A percentile compares a stretch with the other conserved stretches of the same genome.
Evolutionary conservation across 2,797 vertebrate species (phyloP).

Genomic region (Loris lydekkerianus): DNA sequence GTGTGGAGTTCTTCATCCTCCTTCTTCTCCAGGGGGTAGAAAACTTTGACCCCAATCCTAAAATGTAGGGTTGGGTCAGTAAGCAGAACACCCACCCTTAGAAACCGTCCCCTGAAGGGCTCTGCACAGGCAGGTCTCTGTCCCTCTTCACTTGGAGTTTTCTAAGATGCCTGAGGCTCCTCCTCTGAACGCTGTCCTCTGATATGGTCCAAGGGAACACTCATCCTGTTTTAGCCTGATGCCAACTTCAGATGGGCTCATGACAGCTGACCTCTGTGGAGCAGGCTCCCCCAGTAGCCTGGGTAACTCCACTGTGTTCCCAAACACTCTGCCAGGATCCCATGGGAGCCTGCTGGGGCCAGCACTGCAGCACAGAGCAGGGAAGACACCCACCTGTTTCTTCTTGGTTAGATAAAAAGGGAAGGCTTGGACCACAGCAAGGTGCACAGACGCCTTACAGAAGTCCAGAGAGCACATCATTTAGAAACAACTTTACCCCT

Average conservation of each 20-base stretch:
- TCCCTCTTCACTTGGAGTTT: slow-evolving; percentile 31
- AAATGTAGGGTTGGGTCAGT: neutral
- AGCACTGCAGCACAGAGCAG: neutral
- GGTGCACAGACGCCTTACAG: neutral
- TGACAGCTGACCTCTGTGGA: slow-evolving; percentile 80
- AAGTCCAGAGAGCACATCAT: neutral
- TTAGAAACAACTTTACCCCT: neutral
- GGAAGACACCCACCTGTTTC: neutral
- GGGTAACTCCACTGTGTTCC: slow-evolving; percentile 82
- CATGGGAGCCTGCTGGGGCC: slow-evolving; percentile 25
- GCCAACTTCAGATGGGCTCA: slow-evolving; percentile 67
- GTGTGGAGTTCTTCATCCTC: neutral
- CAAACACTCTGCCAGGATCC: slow-evolving; percentile 72
- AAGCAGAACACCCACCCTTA: neutral
- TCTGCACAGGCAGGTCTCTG: neutral
- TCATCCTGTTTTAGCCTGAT: slow-evolving; percentile 72
- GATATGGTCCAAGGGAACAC: slow-evolving; percentile 51
- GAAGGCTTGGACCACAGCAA: neutral
- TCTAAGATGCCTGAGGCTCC: slow-evolving; percentile 70
- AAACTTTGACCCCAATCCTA: neutral
- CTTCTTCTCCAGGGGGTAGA: slow-evolving; percentile 39
- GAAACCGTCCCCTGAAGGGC: neutral
- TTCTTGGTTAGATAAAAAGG: neutral
- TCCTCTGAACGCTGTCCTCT: slow-evolving; percentile 12
- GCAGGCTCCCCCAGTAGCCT: slow-evolving; percentile 72